Evolutionary conservation across 2,888 invertebrate species (phyloP).

Genomic region (Seira sanloemensis): DNA sequence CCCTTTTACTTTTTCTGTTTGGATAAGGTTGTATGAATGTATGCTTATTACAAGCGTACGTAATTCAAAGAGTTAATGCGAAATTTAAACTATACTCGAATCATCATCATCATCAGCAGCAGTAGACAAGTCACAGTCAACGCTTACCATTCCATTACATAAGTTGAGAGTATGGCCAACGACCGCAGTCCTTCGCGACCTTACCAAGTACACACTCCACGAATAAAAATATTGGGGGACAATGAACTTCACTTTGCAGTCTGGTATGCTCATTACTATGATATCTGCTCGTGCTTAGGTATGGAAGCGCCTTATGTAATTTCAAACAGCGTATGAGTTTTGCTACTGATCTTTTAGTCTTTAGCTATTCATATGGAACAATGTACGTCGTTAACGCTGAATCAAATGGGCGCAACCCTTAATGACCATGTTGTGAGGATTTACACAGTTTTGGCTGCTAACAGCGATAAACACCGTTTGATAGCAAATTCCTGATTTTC

Average conservation of each 20-base stretch:
- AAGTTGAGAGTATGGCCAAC: not conserved
- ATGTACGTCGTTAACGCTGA: too few relatives aligned
- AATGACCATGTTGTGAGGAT: too few relatives aligned
- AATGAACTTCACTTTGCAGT: slow-evolving; percentile 31
- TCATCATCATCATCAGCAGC: not conserved
- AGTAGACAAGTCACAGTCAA: not conserved
- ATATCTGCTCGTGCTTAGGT: too few relatives aligned
- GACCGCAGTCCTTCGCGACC: slow-evolving; percentile 35
- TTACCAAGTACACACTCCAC: slow-evolving; percentile 52
- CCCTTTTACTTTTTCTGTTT: not conserved
- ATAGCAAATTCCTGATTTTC: too few relatives aligned
- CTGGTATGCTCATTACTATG: too few relatives aligned
- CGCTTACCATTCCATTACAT: not conserved
- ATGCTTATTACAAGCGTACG: not conserved
- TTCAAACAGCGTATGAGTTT: too few relatives aligned
- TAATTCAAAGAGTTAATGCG: not conserved
- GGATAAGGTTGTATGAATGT: not conserved
- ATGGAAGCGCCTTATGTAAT: too few relatives aligned
- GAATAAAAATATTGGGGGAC: slow-evolving; percentile 34
- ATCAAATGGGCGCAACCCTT: too few relatives aligned
- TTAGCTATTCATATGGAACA: too few relatives aligned
- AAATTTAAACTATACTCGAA: not conserved
- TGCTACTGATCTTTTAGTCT: too few relatives aligned
- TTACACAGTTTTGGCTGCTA: too few relatives aligned
- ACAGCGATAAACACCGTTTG: too few relatives aligned